Evolutionary conservation across 2,888 invertebrate species (phyloP), one percentile per base, ranked within the genome.

Genomic region (Cheilosia pagana): DNA sequence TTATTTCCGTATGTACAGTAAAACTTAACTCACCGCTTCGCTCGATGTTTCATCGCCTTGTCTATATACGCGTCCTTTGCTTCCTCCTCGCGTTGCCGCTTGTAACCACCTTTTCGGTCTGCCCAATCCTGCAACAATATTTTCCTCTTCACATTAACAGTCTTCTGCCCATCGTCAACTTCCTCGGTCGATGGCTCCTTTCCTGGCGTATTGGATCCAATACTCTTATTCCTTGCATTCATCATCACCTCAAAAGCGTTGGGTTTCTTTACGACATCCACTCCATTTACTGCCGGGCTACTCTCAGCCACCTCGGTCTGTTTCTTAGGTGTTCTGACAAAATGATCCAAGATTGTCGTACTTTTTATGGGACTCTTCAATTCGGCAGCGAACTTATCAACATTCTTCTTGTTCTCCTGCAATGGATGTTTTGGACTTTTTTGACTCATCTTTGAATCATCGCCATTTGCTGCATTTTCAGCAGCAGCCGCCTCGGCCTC

Each of bases 161-260:
- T 90, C 86, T 90, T 92, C 90, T 63, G 35, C 14, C 35, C 71
- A 5, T 68, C 50, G 8, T 55, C 78, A 0, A 65, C 59, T 0
- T 77, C 67, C 2, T 86, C 87, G 10, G 62, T 52, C 0, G 71
- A 50, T 5, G 71, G 65, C 14, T 89, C 89, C 45, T 94, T 94
- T 0, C 95, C 95, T 8, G 94, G 93, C 25, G 94, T 93, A 91
- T 95, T 95, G 23, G 91, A 90, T 2, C 95, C 95, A 82, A 95
- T 93, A 59, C 93, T 92, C 89, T 94, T 94, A 88, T 94, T 93
- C 86, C 95, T 92, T 19, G 94, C 94, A 86, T 94, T 94, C 95
- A 95, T 95, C 92, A 95, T 92, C 35, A 95, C 89, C 88, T 94
- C 92, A 90, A 95, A 95, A 41, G 94, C 95, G 93, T 95, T 92